Evolutionary conservation across 2,888 invertebrate species (phyloP).

Genomic region (Athalia rosae): DNA sequence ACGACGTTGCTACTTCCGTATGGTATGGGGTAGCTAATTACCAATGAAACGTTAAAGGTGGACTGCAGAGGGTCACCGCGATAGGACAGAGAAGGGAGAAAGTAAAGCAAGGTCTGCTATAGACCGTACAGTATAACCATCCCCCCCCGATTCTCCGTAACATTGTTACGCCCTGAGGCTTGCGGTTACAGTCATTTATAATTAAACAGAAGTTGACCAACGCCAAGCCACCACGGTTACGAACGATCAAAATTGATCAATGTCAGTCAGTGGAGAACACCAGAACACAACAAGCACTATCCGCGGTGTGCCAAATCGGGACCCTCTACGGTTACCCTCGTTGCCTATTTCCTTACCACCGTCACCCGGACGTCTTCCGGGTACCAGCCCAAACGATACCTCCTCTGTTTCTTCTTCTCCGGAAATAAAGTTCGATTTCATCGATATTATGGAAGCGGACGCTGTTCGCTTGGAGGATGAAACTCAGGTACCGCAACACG

Average conservation of each 20-base stretch:
- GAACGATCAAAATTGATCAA: constrained; percentile 49
- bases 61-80: neutral
- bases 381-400: constrained; percentile 27
- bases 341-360: constrained; percentile 30
- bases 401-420: constrained; percentile 16
- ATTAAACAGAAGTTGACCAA: constrained; percentile 45
- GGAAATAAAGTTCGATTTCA: constrained; percentile 35
- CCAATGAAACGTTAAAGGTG: neutral
- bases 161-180: constrained; percentile 19
- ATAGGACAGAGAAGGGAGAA: neutral
- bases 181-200: constrained; percentile 37
- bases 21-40: neutral
- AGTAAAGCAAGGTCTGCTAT: constrained; percentile 7
- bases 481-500: constrained; percentile 51
- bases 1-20: neutral
- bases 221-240: constrained; percentile 46
- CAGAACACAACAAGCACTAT: neutral
- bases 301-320: constrained; percentile 10
- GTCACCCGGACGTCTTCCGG: constrained; percentile 39
- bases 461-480: constrained; percentile 54
- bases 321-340: constrained; percentile 35
- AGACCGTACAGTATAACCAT: neutral
- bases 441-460: constrained; percentile 52
- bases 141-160: constrained; percentile 1
- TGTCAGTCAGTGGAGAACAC: constrained; percentile 39